Conservation (phyloP, 2,888 invertebrate species). For the Pseudococcus longispinus region DNA sequence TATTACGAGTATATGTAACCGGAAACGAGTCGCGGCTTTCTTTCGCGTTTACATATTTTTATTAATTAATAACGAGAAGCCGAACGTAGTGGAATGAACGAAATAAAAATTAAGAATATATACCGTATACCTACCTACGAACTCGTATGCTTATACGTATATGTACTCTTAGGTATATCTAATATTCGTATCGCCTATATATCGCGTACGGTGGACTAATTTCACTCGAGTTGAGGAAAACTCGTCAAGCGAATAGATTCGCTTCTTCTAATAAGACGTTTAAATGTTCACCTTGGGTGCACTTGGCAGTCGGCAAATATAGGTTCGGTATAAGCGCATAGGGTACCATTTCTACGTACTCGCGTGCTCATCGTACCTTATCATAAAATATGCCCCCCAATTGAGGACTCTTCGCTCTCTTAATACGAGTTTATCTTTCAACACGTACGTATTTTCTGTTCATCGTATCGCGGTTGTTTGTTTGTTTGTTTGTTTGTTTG, state of each 20-base stretch:
- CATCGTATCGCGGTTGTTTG: not conserved
- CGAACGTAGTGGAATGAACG: not conserved
- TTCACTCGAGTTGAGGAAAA: slow-evolving; percentile 37
- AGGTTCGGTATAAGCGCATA: slow-evolving; percentile 15
- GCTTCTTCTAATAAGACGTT: slow-evolving; percentile 47
- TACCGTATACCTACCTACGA: too few species aligned
- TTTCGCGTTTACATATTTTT: not conserved
- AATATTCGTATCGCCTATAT: not conserved
- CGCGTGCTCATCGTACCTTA: slow-evolving; percentile 52
- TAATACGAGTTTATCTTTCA: not conserved
- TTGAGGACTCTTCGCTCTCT: slow-evolving; percentile 41
- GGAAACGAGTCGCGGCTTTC: not conserved
- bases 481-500: not conserved
- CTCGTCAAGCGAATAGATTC: slow-evolving; percentile 47
- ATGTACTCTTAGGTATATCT: too few species aligned
- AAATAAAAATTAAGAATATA: not conserved
- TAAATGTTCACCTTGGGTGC: slow-evolving; percentile 52
- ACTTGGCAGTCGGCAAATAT: slow-evolving; percentile 38
- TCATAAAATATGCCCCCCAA: slow-evolving; percentile 49
- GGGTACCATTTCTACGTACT: slow-evolving; percentile 36
- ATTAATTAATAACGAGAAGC: not conserved
- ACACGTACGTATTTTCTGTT: slow-evolving; percentile 21
- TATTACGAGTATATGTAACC: not conserved
- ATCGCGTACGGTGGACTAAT: slow-evolving; percentile 40
- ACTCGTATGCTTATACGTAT: too few species aligned